Conservation (phyloP, 2,888 invertebrate genomes). For the Calameuta filiformis region DNA sequence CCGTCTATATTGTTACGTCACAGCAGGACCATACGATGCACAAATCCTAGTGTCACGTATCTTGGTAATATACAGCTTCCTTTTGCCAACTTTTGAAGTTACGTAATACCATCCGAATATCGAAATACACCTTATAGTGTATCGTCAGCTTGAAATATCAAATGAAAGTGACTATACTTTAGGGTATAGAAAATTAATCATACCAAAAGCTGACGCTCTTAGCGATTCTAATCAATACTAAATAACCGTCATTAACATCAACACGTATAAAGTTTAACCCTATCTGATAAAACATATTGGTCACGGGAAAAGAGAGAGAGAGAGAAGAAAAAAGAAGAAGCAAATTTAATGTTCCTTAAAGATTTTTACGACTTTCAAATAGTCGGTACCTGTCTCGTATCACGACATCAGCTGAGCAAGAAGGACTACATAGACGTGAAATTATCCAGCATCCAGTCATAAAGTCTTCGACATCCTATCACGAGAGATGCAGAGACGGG, state of each 20-base stretch:
- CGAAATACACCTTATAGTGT: neutral
- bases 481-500: conserved; percentile 17
- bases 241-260: neutral
- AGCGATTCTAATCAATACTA: neutral
- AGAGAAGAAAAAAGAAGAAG: neutral
- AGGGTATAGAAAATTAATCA: neutral
- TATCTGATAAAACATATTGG: neutral
- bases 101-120: neutral
- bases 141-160: neutral
- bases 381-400: neutral
- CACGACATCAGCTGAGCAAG: neutral
- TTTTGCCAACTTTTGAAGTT: neutral
- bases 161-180: neutral
- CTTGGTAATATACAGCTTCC: neutral
- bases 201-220: neutral
- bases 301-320: neutral
- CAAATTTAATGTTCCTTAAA: neutral
- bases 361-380: neutral
- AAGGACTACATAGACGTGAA: conserved; percentile 27
- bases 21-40: neutral
- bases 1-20: conserved; percentile 9
- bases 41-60: neutral
- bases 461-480: conserved; percentile 38
- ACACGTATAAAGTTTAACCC: neutral
- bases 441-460: conserved; percentile 28